A percentile compares a stretch with the other conserved stretches of the same genome.
These are phyloP conservation scores for Chauna torquata DNA, from an alignment of 2,113 vertebrate species.

Conservation along the genomic window DNA sequence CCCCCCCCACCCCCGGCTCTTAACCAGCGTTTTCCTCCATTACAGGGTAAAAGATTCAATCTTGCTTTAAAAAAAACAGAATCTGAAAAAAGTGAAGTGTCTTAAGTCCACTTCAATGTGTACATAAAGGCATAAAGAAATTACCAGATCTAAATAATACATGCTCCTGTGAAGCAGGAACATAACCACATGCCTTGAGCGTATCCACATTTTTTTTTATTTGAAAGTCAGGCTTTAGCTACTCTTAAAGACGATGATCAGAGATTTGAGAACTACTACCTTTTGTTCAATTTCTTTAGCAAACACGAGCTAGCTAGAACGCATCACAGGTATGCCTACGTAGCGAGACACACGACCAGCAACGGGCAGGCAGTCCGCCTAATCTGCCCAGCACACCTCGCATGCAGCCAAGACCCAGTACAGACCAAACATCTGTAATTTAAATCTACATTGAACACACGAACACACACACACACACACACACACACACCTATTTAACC, in stretches of 20 bases:
- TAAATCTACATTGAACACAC: neutral
- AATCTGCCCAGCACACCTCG: neutral
- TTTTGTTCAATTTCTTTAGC: neutral
- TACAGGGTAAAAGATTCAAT: neutral
- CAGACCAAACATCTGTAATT: neutral
- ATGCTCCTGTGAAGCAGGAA: neutral
- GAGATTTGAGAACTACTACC: neutral
- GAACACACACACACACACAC: no score
- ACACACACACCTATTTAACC: neutral
- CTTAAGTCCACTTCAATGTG: neutral
- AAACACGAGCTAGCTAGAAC: neutral
- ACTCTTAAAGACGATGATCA: neutral
- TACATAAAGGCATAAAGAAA: neutral
- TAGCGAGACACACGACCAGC: accelerated
- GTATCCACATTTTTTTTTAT: neutral
- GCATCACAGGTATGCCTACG: neutral
- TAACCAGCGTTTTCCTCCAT: neutral
- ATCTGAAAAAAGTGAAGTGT: neutral
- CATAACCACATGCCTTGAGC: neutral
- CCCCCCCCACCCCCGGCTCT: no score
- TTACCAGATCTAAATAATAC: accelerated
- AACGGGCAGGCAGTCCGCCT: neutral
- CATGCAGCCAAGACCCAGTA: neutral
- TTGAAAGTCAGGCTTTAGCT: neutral
- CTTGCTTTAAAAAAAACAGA: neutral